Base-by-base conservation (phyloP, 2,888 invertebrate genomes). In the Macroteleia sp. region DNA sequence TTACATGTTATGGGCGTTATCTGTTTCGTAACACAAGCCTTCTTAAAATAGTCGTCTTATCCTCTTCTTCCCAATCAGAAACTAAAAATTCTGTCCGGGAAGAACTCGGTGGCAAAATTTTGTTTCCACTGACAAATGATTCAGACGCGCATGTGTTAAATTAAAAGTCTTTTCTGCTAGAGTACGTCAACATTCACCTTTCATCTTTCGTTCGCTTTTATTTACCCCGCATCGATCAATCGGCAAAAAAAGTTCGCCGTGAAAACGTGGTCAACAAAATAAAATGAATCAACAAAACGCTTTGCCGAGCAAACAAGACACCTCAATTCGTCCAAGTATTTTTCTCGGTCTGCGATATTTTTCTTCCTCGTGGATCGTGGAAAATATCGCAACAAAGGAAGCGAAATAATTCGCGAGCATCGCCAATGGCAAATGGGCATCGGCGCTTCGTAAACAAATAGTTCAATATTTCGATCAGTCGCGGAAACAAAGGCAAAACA, bases 1-100 rank as follows among this genome's bases (percentile, higher is more conserved):
- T 16, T 54, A 28, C 81, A 79, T 67, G 75, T 61, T 75, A 34
- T 39, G 56, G 76, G 76, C 77, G 77, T 77, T 77, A 79, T 74
- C 77, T 59, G 81, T 82, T 80, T 81, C 67, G 34, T 41, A 41
- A n/a, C 34, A 25, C n/a, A 6, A 16, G 28, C 34, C 56, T 34
- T 62, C 71, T 66, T 41, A 67, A 77, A 81, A 78, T 67, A 78
- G 74, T 57, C 34, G 67, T 66, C n/a, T n/a, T n/a, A 22, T 61
- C 39, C 25, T 22, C 10, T 25, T 22, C 12, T n/a, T 14, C n/a
- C 41, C 41, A 10, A 22, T 25, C 22, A 22, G 14, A 9, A 14
- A 8, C 5, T 25, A 41, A 25, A 41, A 50, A 12, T 3, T 39
- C 17, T 10, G 30, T 14, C 22, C 17, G 22, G 4, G 25, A 39